Evolutionary conservation across 1,140 invertebrate species (phyloP).

Genomic region (Lepidurus apus): DNA sequence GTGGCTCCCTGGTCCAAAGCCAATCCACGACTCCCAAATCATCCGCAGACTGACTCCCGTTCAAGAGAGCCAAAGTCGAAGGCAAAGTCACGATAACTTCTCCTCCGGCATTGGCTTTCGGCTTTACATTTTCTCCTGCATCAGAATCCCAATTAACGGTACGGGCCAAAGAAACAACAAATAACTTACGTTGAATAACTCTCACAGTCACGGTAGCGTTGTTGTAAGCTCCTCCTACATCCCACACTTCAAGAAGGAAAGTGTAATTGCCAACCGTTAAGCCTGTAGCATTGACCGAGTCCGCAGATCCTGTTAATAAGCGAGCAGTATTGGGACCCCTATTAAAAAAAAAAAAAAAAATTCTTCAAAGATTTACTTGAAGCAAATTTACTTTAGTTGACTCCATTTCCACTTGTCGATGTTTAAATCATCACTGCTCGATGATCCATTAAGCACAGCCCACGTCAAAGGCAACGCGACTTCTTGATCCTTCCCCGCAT

Average conservation of each 20-base stretch:
- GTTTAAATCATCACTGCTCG: slow-evolving; percentile 76
- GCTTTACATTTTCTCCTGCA: slow-evolving; percentile 78
- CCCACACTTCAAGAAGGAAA: slow-evolving; percentile 76
- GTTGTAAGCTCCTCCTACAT: slow-evolving; percentile 73
- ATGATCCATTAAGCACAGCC: slow-evolving; percentile 68
- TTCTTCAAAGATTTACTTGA: slow-evolving; percentile 5
- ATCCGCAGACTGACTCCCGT: slow-evolving; percentile 79
- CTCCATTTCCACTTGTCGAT: slow-evolving; percentile 78
- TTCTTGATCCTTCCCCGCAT: slow-evolving; percentile 56
- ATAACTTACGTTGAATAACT: slow-evolving; percentile 80
- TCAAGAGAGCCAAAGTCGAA: slow-evolving; percentile 65
- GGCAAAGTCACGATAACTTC: slow-evolving; percentile 73
- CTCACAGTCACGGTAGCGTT: slow-evolving; percentile 64
- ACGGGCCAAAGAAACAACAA: background rate
- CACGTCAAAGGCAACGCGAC: slow-evolving; percentile 73
- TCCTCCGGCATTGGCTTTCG: slow-evolving; percentile 79
- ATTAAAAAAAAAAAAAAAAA: slow-evolving; percentile 36
- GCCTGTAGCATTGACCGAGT: slow-evolving; percentile 60
- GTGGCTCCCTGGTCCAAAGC: slow-evolving; percentile 72
- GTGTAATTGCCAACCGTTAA: slow-evolving; percentile 78
- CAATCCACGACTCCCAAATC: slow-evolving; percentile 80
- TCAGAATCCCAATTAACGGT: slow-evolving; percentile 37
- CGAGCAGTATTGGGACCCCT: slow-evolving; percentile 55
- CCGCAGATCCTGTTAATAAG: slow-evolving; percentile 52
- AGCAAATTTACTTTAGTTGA: slow-evolving; percentile 55